Evolutionary conservation across 2,888 invertebrate species (phyloP), one percentile per base, ranked within the genome.

Genomic region (Falcaria lacertinaria): DNA sequence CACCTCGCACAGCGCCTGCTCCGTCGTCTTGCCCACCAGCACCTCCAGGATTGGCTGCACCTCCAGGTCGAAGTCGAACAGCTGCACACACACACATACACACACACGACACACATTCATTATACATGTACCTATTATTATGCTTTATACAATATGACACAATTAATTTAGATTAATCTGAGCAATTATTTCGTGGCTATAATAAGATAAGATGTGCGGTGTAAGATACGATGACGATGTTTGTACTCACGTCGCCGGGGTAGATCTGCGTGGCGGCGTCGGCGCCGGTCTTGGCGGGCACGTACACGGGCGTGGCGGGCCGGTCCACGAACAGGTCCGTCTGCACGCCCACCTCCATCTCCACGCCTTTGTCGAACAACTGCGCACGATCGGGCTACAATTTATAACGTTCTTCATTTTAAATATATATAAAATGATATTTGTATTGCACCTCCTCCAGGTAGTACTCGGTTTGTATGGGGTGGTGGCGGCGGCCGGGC

Each of bases 51-150:
- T 93, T 1, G 97, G 97, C 75, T 95, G 94, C 42, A 97, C 97
- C 82, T 98, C 97, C 68, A 93, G 86, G 80, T 98, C 97, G 86
- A 97, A 98, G 88, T 98, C 95, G 86, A 97, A 97, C 44, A 98
- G 87, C 95, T 94, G 72, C 11, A 54, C 49, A n/a, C 16, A 22
- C 16, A 13, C 1, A 44, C n/a, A 34, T 25, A 3, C 11, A 16
- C 11, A 6, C 7, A n/a, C 11, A n/a, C n/a, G n/a, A n/a, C n/a
- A n/a, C n/a, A n/a, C n/a, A n/a, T n/a, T n/a, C n/a, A n/a, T n/a
- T n/a, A n/a, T n/a, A n/a, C n/a, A n/a, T n/a, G n/a, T n/a, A n/a
- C n/a, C n/a, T n/a, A n/a, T n/a, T n/a, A n/a, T n/a, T n/a, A n/a
- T n/a, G n/a, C n/a, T n/a, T n/a, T n/a, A n/a, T n/a, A n/a, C n/a